Evolutionary conservation across 1,140 invertebrate genomes (phyloP).

Genomic region (Caerostris extrusa): DNA sequence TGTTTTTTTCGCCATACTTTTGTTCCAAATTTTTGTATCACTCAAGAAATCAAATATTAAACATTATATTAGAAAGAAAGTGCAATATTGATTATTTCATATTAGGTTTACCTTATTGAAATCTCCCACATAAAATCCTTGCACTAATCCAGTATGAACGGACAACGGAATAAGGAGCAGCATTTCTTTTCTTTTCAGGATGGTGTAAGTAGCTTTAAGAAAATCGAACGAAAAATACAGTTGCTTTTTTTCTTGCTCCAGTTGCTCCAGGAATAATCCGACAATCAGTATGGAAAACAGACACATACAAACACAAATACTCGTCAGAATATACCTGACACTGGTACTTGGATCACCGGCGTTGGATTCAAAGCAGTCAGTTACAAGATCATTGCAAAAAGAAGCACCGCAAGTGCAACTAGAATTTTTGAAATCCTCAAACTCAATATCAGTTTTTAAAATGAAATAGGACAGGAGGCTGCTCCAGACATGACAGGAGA

Average conservation of each 20-base stretch:
- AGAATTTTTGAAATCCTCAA: not conserved
- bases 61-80: too few species aligned
- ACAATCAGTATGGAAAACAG: constrained; percentile 82
- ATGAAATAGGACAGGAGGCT: constrained; percentile 76
- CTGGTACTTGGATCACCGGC: constrained; percentile 88
- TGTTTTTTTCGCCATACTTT: too few species aligned
- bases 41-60: too few species aligned
- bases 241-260: not conserved
- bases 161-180: constrained; percentile 96
- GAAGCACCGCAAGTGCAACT: constrained; percentile 39
- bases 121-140: constrained; percentile 82
- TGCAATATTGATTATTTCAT: constrained; percentile 13
- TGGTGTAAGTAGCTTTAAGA: constrained; percentile 90
- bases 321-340: constrained; percentile 90
- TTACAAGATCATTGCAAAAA: not conserved
- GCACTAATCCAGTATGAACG: constrained; percentile 97
- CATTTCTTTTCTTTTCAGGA: constrained; percentile 91
- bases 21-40: too few species aligned
- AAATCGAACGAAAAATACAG: not conserved
- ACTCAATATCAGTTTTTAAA: not conserved
- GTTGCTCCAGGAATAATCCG: constrained; percentile 24
- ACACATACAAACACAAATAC: constrained; percentile 93
- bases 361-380: constrained; percentile 79
- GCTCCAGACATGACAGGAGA: constrained; percentile 70
- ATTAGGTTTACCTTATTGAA: constrained; percentile 3